phyloP scores from a whole-genome alignment of 2,888 invertebrate genomes.

The Drosophila maculinotata region DNA sequence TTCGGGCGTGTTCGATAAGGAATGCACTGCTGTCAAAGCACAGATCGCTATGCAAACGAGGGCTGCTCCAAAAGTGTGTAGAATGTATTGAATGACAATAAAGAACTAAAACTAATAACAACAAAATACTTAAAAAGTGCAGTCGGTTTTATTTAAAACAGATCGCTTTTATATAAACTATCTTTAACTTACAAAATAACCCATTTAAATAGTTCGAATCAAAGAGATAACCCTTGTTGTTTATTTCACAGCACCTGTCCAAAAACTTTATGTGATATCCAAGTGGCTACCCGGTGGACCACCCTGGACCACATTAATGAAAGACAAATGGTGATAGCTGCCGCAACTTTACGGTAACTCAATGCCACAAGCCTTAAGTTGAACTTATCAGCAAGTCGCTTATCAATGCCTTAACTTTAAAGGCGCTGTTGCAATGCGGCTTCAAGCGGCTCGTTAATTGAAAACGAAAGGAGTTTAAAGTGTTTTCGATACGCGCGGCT shows the following conservation, averaged over 20 bases:
- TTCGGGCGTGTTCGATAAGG: constrained; percentile 64
- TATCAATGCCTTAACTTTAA: constrained; percentile 28
- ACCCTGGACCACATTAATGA: constrained; percentile 35
- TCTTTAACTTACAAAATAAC: neutral
- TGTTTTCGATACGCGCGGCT: constrained; percentile 37
- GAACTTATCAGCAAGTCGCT: constrained; percentile 24
- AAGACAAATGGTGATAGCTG: constrained; percentile 33
- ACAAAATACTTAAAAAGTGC: neutral
- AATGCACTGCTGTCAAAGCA: constrained; percentile 50
- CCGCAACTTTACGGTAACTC: constrained; percentile 2
- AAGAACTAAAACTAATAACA: too few relatives aligned
- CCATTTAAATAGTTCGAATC: neutral
- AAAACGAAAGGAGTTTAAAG: constrained; percentile 60
- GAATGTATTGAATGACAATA: too few relatives aligned
- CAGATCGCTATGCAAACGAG: constrained; percentile 36
- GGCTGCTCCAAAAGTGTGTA: constrained; percentile 7
- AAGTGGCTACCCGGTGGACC: constrained; percentile 31
- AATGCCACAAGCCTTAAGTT: constrained; percentile 3
- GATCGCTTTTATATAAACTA: too few relatives aligned
- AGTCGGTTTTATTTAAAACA: too few relatives aligned
- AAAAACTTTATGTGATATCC: constrained; percentile 10
- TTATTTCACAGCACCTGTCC: constrained; percentile 21
- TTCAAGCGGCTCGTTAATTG: constrained; percentile 50
- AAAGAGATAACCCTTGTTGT: constrained; percentile 8
- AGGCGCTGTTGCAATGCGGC: constrained; percentile 8